phyloP scores from a whole-genome alignment of 2,888 invertebrate species.

The Chesias legatella region DNA sequence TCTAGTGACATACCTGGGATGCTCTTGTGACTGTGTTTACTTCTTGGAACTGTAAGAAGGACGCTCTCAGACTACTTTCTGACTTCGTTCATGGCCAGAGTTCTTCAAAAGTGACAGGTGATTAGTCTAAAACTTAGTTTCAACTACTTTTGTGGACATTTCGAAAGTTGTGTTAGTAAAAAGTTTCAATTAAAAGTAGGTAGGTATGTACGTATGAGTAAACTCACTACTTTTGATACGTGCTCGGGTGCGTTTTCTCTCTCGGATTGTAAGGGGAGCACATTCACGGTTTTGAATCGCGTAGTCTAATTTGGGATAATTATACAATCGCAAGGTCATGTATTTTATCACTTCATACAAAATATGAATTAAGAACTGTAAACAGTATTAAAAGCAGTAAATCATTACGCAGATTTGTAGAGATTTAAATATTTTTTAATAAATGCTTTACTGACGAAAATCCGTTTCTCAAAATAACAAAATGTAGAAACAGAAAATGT shows the following conservation, averaged over 20 bases:
- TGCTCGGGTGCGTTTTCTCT: slow-evolving; percentile 6
- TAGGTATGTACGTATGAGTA: slow-evolving; percentile 36
- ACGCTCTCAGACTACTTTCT: slow-evolving; percentile 52
- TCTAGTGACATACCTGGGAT: slow-evolving; percentile 65
- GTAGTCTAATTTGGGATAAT: slow-evolving; percentile 5
- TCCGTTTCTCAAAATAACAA: no score
- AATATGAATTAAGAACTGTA: no score
- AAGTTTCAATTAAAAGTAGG: slow-evolving; percentile 67
- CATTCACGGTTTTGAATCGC: slow-evolving; percentile 27
- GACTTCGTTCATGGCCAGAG: slow-evolving; percentile 56
- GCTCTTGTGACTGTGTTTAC: slow-evolving; percentile 76
- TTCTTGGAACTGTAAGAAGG: slow-evolving; percentile 60
- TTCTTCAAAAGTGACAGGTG: slow-evolving; percentile 52
- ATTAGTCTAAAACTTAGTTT: slow-evolving; percentile 54
- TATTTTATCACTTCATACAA: neutral
- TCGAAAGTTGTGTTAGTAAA: slow-evolving; percentile 66
- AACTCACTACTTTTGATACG: slow-evolving; percentile 14
- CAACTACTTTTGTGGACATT: slow-evolving; percentile 49
- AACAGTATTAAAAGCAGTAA: no score
- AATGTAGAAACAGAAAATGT: no score
- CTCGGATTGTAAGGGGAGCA: slow-evolving; percentile 8
- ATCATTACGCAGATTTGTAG: no score
- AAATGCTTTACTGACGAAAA: no score
- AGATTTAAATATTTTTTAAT: no score
- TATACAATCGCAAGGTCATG: neutral